These are phyloP conservation scores for Myrmecophaga tridactyla DNA, from an alignment of 2,113 vertebrate species.

Conservation along the genomic window DNA sequence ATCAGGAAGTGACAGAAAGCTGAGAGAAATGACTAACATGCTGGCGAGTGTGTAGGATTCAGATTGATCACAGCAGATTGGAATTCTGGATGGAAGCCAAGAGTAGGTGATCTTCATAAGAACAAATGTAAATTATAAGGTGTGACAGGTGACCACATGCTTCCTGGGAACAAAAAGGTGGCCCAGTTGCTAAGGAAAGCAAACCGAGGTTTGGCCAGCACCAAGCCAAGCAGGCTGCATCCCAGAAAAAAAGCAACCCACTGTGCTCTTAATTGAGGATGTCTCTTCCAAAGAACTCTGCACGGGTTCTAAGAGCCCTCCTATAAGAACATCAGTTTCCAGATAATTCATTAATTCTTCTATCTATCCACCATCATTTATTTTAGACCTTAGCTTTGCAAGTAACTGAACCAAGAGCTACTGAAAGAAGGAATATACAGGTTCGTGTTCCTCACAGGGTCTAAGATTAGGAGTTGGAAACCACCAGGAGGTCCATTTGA, in stretches of 20 bases:
- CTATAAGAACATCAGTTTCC: neutral
- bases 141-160: neutral
- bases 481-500: neutral
- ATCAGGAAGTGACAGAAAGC: conserved; percentile 68
- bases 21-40: conserved; percentile 54
- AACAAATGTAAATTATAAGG: neutral
- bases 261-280: neutral
- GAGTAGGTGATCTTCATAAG: conserved; percentile 51
- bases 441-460: neutral
- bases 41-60: conserved; percentile 39
- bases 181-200: neutral
- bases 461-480: neutral
- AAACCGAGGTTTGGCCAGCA: neutral
- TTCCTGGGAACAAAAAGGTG: neutral
- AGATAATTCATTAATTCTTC: neutral
- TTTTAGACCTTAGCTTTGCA: conserved; percentile 17
- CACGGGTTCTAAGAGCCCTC: neutral
- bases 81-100: conserved; percentile 63
- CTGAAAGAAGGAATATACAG: neutral
- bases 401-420: neutral
- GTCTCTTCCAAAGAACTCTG: neutral
- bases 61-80: conserved; percentile 39
- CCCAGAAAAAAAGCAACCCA: neutral
- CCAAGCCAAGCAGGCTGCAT: neutral
- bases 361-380: neutral